phyloP scores from a whole-genome alignment of 2,888 invertebrate species.

The Linnaemya vulpina region DNA sequence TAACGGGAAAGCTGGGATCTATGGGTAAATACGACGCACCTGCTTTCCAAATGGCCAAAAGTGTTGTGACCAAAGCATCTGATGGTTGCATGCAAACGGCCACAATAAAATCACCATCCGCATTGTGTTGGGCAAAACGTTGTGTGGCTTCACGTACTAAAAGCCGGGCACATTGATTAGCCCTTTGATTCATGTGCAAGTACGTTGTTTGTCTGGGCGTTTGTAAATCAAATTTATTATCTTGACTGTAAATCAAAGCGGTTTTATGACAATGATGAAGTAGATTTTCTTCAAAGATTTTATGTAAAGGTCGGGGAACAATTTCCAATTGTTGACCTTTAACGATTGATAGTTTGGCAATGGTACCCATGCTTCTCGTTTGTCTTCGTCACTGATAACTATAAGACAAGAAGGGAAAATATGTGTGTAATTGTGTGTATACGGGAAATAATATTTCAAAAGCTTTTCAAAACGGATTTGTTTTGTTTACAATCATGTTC shows the following conservation, averaged over 20 bases:
- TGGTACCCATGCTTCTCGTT: constrained; percentile 86
- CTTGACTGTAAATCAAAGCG: constrained; percentile 86
- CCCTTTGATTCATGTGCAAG: constrained; percentile 82
- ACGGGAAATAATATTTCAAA: background rate
- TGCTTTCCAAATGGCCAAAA: constrained; percentile 91
- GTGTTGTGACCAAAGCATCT: constrained; percentile 86
- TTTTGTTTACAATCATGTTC: constrained; percentile 4
- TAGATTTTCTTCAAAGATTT: constrained; percentile 85
- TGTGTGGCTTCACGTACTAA: constrained; percentile 78
- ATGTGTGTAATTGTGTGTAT: background rate
- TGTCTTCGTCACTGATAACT: constrained; percentile 7
- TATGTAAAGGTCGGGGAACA: constrained; percentile 84
- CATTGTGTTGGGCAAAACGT: constrained; percentile 83
- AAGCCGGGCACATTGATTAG: constrained; percentile 83
- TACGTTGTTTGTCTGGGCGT: constrained; percentile 79
- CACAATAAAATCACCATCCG: constrained; percentile 89
- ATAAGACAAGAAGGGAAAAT: constrained; percentile 4
- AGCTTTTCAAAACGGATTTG: background rate
- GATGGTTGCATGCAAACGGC: constrained; percentile 92
- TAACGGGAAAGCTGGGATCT: constrained; percentile 88
- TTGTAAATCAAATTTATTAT: constrained; percentile 38
- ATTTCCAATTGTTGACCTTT: constrained; percentile 85
- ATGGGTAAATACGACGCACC: constrained; percentile 94
- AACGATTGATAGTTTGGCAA: constrained; percentile 89
- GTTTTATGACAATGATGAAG: constrained; percentile 84